Conservation (phyloP, 1,140 invertebrate species). For the Grapholita molesta region DNA sequence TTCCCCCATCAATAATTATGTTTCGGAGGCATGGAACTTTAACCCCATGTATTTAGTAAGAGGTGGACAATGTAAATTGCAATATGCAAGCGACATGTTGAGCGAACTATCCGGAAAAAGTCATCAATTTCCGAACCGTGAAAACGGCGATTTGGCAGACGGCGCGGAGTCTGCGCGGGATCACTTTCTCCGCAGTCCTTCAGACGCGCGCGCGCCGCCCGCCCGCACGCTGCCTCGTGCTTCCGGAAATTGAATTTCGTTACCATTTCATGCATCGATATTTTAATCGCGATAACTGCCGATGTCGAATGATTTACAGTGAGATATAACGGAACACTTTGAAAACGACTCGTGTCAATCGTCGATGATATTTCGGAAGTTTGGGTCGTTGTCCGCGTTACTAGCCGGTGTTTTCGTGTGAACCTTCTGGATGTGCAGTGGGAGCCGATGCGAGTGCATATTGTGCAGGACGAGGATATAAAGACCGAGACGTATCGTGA, state of each 20-base stretch:
- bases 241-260: constrained; percentile 35
- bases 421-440: constrained; percentile 25
- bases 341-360: constrained; percentile 20
- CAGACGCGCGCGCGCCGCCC: constrained; percentile 53
- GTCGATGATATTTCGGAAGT: constrained; percentile 36
- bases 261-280: constrained; percentile 20
- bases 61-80: neutral
- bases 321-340: neutral
- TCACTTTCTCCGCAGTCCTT: constrained; percentile 70
- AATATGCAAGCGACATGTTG: constrained; percentile 23
- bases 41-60: neutral
- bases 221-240: constrained; percentile 34
- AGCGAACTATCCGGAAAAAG: constrained; percentile 63
- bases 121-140: constrained; percentile 67
- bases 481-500: constrained; percentile 59
- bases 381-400: constrained; percentile 32
- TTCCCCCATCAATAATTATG: too few relatives aligned
- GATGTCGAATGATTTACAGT: constrained; percentile 6
- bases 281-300: neutral
- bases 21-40: neutral
- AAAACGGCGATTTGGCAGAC: constrained; percentile 73
- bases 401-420: constrained; percentile 20
- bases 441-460: constrained; percentile 39
- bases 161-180: constrained; percentile 69
- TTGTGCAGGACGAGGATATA: constrained; percentile 52